phyloP scores from a whole-genome alignment of 2,113 vertebrate genomes.

The Hipposideros armiger region DNA sequence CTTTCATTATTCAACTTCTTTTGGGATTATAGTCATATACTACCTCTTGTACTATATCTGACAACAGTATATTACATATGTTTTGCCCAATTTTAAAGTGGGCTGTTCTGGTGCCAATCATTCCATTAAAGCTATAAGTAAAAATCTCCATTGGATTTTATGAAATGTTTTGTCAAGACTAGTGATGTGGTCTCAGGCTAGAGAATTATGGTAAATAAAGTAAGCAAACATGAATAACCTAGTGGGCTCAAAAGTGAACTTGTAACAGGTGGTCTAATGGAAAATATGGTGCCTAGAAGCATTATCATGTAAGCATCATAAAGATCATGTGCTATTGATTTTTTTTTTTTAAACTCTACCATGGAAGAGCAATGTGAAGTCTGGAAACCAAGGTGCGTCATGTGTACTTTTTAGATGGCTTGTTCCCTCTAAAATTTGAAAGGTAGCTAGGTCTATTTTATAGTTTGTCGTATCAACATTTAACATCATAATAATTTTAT shows the following conservation, averaged over 20 bases:
- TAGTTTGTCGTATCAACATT: neutral
- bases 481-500: neutral
- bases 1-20: neutral
- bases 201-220: neutral
- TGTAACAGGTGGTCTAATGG: neutral
- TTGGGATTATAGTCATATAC: neutral
- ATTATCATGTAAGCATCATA: neutral
- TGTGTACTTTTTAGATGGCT: neutral
- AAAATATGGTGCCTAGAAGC: neutral
- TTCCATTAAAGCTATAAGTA: neutral
- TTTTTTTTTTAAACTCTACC: neutral
- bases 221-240: neutral
- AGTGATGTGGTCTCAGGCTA: neutral
- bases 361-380: neutral
- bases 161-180: neutral
- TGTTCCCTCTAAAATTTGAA: neutral
- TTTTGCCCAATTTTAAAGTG: neutral
- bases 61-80: neutral
- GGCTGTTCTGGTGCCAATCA: neutral
- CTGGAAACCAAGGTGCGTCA: neutral
- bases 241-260: neutral
- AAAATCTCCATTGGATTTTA: neutral
- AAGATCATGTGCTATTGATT: neutral
- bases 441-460: neutral
- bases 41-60: neutral